A percentile compares a stretch with the other conserved stretches of the same genome.
These are phyloP conservation scores for Channa striata DNA, from an alignment of 2,797 vertebrate genomes.

Conservation along the genomic window DNA sequence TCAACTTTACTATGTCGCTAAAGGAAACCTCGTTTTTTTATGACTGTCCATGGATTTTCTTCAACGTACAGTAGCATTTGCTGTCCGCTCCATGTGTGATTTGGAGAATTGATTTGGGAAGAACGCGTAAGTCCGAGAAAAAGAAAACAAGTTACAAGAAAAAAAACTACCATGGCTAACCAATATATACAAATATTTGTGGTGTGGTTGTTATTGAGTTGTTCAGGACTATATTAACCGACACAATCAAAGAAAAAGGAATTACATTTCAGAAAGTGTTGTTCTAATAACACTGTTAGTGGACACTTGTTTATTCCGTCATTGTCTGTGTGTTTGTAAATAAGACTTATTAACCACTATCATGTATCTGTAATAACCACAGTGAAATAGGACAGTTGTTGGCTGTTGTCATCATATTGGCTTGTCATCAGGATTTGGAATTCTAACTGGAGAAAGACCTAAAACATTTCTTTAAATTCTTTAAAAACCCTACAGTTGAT, in stretches of 20 bases:
- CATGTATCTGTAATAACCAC: conserved; percentile 95
- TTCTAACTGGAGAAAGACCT: conserved; percentile 80
- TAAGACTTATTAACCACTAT: conserved; percentile 96
- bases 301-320: conserved; percentile 95
- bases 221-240: conserved; percentile 95
- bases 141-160: conserved; percentile 79
- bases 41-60: conserved; percentile 71
- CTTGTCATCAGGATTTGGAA: conserved; percentile 61
- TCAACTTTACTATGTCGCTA: conserved; percentile 83
- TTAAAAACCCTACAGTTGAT: conserved; percentile 75
- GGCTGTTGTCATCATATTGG: conserved; percentile 81
- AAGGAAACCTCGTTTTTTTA: conserved; percentile 73
- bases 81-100: conserved; percentile 63
- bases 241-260: conserved; percentile 91
- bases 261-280: conserved; percentile 90
- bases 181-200: conserved; percentile 93
- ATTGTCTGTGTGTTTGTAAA: conserved; percentile 99
- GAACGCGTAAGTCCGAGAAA: conserved; percentile 77
- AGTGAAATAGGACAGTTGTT: conserved; percentile 88
- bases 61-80: conserved; percentile 61
- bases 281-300: conserved; percentile 96
- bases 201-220: conserved; percentile 94
- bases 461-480: conserved; percentile 79
- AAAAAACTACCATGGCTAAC: conserved; percentile 82
- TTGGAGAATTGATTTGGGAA: conserved; percentile 56